phyloP scores from a whole-genome alignment of 2,888 invertebrate genomes.

The Zaprionus bogoriensis region DNA sequence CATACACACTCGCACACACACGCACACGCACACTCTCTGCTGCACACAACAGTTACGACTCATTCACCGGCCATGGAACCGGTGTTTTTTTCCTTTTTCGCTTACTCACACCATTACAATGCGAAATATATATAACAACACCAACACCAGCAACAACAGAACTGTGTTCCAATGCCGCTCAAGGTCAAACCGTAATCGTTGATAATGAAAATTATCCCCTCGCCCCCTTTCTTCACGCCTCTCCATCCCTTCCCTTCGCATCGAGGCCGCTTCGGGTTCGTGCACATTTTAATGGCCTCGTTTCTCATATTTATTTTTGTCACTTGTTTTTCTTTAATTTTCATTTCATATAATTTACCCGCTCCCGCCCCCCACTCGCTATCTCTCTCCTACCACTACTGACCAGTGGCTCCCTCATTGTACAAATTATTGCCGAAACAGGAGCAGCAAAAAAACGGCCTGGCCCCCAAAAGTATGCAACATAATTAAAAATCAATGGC shows the following conservation, averaged over 20 bases:
- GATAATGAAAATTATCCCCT: constrained; percentile 80
- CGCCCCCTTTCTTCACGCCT: constrained; percentile 2
- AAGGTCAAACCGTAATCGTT: constrained; percentile 81
- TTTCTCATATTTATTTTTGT: constrained; percentile 63
- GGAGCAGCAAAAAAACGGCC: constrained; percentile 28
- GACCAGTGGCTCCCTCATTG: constrained; percentile 43
- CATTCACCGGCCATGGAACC: constrained; percentile 54
- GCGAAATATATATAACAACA: constrained; percentile 57
- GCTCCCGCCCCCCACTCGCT: constrained; percentile 12
- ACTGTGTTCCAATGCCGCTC: constrained; percentile 71
- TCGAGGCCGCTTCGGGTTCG: constrained; percentile 38
- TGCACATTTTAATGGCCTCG: constrained; percentile 50
- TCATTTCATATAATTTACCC: constrained; percentile 57
- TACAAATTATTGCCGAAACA: constrained; percentile 73
- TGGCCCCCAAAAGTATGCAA: constrained; percentile 72
- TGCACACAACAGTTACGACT: constrained; percentile 25
- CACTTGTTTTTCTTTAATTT: constrained; percentile 71
- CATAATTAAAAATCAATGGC: constrained; percentile 82
- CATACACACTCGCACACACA: constrained; percentile 7
- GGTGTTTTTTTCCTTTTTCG: constrained; percentile 54
- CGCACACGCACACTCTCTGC: constrained; percentile 11
- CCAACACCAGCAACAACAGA: constrained; percentile 21
- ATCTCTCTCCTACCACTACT: too few species aligned
- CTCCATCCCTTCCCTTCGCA: constrained; percentile 1
- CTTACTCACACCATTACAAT: constrained; percentile 66